These are phyloP conservation scores for Panagrolaimus sp. DNA, from an alignment of 1,140 invertebrate genomes.

Conservation along the genomic window DNA sequence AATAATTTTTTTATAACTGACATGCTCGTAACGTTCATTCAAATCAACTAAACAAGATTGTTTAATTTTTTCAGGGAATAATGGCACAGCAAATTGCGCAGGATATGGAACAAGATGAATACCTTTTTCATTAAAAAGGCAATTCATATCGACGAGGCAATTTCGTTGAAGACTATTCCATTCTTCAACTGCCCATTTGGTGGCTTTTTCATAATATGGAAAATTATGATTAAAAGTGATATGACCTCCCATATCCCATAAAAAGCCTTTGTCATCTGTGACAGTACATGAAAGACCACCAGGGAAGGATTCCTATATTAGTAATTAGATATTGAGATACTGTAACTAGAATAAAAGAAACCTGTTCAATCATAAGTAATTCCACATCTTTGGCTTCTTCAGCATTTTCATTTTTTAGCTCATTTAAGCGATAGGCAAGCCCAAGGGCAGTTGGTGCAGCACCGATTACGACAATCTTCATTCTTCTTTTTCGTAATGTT, in stretches of 20 bases:
- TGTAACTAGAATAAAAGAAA: not conserved
- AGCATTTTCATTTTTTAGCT: slow-evolving; percentile 27
- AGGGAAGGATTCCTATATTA: slow-evolving; percentile 46
- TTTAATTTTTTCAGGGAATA: slow-evolving; percentile 58
- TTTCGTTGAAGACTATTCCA: slow-evolving; percentile 56
- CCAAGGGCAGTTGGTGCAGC: slow-evolving; percentile 49
- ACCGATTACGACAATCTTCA: slow-evolving; percentile 39
- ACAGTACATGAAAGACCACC: slow-evolving; percentile 56
- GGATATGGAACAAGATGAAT: slow-evolving; percentile 58
- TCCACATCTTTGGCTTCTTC: slow-evolving; percentile 42
- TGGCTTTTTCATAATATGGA: slow-evolving; percentile 59
- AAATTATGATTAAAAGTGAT: slow-evolving; percentile 59
- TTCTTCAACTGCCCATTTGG: slow-evolving; percentile 58
- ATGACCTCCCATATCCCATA: slow-evolving; percentile 60
- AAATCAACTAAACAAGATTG: slow-evolving; percentile 48
- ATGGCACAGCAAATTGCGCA: slow-evolving; percentile 58
- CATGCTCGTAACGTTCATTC: slow-evolving; percentile 58
- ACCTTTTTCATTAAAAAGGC: slow-evolving; percentile 46
- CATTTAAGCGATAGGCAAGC: slow-evolving; percentile 45
- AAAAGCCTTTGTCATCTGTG: slow-evolving; percentile 55
- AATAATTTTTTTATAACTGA: not conserved
- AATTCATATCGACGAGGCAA: slow-evolving; percentile 60
- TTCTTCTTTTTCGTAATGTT: not conserved
- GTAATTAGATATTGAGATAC: not conserved
- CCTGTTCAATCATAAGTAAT: slow-evolving; percentile 40